phyloP scores from a whole-genome alignment of 2,113 vertebrate species.

The Crotalus viridis region DNA sequence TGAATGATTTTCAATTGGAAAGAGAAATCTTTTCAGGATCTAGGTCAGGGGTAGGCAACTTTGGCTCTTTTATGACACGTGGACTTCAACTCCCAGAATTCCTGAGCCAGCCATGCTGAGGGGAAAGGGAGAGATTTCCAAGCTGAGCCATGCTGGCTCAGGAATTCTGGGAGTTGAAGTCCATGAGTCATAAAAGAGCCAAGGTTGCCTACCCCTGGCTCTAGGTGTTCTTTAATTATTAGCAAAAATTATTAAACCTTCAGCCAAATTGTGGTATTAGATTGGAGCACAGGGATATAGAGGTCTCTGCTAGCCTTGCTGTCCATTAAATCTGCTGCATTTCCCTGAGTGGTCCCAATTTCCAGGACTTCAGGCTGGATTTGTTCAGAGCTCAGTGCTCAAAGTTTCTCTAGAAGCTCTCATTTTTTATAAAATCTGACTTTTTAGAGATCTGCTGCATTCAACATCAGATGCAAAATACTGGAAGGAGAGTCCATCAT shows the following conservation, averaged over 20 bases:
- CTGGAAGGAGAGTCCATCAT: not conserved
- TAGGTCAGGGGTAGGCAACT: too few species aligned
- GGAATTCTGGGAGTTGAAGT: too few species aligned
- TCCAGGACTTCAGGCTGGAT: not conserved
- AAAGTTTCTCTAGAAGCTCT: not conserved
- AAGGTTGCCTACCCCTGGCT: too few species aligned
- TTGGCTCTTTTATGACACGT: too few species aligned
- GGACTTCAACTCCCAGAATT: too few species aligned
- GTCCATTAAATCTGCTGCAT: not conserved
- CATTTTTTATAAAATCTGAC: not conserved
- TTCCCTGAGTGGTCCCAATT: not conserved
- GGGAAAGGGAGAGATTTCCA: too few species aligned
- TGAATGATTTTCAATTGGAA: not conserved
- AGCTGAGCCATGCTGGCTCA: too few species aligned
- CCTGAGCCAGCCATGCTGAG: too few species aligned
- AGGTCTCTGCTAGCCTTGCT: not conserved
- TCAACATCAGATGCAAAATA: not conserved
- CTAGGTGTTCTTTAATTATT: not conserved
- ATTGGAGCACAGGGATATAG: not conserved
- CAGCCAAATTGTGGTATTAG: not conserved
- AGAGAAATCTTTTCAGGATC: not conserved
- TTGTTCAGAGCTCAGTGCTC: not conserved
- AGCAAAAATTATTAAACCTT: not conserved
- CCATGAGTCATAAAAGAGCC: too few species aligned
- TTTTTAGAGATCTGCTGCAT: not conserved